Evolutionary conservation across 1,140 invertebrate genomes (phyloP).

Genomic region (Tetraneura akinire): DNA sequence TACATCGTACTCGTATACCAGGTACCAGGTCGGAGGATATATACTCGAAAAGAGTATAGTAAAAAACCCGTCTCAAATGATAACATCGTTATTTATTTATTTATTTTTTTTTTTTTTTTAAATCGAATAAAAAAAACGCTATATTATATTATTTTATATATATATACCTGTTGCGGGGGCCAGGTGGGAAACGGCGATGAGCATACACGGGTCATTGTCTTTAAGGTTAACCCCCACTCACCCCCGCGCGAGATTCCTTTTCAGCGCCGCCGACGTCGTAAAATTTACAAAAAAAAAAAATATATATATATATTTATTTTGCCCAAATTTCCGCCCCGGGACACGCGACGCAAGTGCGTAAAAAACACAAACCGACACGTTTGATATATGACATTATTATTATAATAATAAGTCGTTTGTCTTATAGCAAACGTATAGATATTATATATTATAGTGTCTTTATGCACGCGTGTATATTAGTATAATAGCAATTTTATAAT

Average conservation of each 20-base stretch:
- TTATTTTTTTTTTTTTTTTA: no score
- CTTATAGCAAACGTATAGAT: no score
- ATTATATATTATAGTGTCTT: no score
- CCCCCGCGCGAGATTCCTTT: not conserved
- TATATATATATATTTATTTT: no score
- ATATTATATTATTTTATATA: no score
- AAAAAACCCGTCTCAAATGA: constrained; percentile 47
- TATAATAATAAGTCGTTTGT: constrained; percentile 14
- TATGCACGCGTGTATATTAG: no score
- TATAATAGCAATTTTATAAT: no score
- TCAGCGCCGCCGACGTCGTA: not conserved
- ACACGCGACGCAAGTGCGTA: not conserved
- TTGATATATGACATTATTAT: not conserved
- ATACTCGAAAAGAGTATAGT: constrained; percentile 19
- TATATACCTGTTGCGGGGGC: constrained; percentile 30
- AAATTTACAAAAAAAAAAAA: no score
- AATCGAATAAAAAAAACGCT: constrained; percentile 16
- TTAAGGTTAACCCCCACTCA: not conserved
- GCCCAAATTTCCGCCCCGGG: constrained; percentile 2
- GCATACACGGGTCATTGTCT: constrained; percentile 40
- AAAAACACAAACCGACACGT: not conserved
- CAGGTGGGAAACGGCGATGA: constrained; percentile 48
- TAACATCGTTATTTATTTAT: constrained; percentile 50
- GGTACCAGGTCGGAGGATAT: constrained; percentile 1
- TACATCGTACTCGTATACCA: not conserved